These are phyloP conservation scores for Trematocara nigrifrons DNA, from an alignment of 2,113 vertebrate genomes.

Conservation along the genomic window DNA sequence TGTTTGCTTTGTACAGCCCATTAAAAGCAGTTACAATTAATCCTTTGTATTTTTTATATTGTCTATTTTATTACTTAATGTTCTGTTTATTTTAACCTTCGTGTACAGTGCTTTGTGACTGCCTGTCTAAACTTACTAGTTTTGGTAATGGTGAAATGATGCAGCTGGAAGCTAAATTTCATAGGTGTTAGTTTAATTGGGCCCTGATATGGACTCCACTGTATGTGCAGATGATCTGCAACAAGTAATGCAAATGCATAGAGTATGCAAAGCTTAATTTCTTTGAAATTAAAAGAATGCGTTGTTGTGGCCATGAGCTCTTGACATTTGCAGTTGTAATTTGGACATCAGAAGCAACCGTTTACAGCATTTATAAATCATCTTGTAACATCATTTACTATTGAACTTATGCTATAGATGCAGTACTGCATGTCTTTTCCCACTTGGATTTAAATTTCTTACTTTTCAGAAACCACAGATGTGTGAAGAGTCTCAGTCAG, in stretches of 20 bases:
- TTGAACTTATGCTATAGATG: not conserved
- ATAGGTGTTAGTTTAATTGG: not conserved
- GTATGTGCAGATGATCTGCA: not conserved
- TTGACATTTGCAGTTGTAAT: not conserved
- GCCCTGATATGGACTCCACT: not conserved
- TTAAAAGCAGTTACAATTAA: not conserved
- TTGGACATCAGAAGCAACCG: not conserved
- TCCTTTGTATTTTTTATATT: not conserved
- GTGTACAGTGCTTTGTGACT: not conserved
- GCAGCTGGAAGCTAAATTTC: not conserved
- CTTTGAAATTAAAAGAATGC: not conserved
- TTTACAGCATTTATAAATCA: not conserved
- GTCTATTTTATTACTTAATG: not conserved
- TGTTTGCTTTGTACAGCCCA: not conserved
- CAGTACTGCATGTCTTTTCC: not conserved
- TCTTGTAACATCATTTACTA: not conserved
- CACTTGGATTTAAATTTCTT: not conserved
- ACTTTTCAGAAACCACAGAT: slow-evolving; percentile 18
- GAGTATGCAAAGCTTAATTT: not conserved
- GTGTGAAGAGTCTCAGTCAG: not conserved
- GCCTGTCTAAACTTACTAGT: not conserved
- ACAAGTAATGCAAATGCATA: not conserved
- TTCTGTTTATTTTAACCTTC: not conserved
- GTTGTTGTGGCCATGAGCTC: not conserved
- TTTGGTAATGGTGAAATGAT: not conserved